Conservation (phyloP, 2,888 invertebrate species). For the Melanotus villosus region DNA sequence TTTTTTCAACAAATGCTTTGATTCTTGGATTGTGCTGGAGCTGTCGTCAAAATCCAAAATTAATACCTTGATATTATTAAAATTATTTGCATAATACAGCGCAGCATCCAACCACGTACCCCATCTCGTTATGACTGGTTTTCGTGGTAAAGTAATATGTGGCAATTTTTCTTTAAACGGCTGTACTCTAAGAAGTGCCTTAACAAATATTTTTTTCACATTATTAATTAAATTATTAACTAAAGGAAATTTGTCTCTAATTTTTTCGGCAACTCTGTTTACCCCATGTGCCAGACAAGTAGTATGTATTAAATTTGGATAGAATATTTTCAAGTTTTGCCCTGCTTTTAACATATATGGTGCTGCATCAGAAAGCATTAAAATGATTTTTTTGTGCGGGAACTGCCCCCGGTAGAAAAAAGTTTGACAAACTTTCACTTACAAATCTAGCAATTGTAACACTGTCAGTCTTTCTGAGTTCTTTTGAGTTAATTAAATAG, state of each 20-base stretch:
- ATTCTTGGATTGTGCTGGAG: not conserved
- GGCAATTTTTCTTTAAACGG: slow-evolving; percentile 56
- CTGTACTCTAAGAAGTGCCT: slow-evolving; percentile 53
- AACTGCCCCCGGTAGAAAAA: slow-evolving; percentile 16
- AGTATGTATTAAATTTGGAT: slow-evolving; percentile 55
- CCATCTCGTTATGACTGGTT: slow-evolving; percentile 59
- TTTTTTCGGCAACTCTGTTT: slow-evolving; percentile 56
- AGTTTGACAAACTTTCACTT: not conserved
- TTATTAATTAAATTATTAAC: slow-evolving; percentile 57
- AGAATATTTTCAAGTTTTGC: slow-evolving; percentile 52
- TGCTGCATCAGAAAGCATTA: slow-evolving; percentile 48
- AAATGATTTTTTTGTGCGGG: slow-evolving; percentile 31
- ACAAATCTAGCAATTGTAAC: too few relatives aligned
- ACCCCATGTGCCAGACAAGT: slow-evolving; percentile 60
- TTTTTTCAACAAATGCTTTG: not conserved
- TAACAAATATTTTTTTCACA: slow-evolving; percentile 59
- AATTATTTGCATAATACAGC: slow-evolving; percentile 53
- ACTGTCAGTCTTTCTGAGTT: too few relatives aligned
- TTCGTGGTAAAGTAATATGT: slow-evolving; percentile 55
- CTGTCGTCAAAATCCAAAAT: not conserved
- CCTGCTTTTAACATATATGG: slow-evolving; percentile 55
- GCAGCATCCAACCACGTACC: slow-evolving; percentile 58
- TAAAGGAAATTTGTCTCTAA: slow-evolving; percentile 51
- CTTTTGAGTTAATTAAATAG: too few relatives aligned
- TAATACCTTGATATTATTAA: slow-evolving; percentile 42